Base-by-base conservation (phyloP, 2,888 invertebrate species). In the Ypsolopha scabrella region DNA sequence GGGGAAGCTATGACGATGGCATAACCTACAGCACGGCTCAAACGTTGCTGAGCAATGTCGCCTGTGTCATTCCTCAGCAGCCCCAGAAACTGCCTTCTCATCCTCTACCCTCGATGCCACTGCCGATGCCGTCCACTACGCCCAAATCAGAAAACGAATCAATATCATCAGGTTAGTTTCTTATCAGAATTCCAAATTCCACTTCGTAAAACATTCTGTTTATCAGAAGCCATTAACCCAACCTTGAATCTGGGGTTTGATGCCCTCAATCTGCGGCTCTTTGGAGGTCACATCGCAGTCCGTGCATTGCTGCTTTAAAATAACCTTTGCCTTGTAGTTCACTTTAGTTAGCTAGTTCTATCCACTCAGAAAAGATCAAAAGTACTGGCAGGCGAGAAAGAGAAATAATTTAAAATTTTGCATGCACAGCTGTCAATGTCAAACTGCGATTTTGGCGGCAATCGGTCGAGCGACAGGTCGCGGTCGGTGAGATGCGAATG, bases 1-100 rank as follows among this genome's bases (percentile, higher is more conserved):
- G 95, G 95, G 95, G 24, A 24, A 93, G 94, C 65, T 89, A 88
- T 67, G 90, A 90, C 60, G 90, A 90, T 62, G 77, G 73, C 44
- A 75, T 85, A 56, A 68, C 80, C 14, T 86, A 87, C 64, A 70
- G 75, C 62, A 73, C 82, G 58, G 68, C 82, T 50, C 88, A 73
- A 68, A 80, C 75, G 65, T 76, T 81, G 60, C 73, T 82, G 54
- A 72, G 69, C 67, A 83, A 67, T 70, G 80, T 87, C 51, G 88
- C 89, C 61, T 81, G 81, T 57, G 75, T 80, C 68, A 83, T 86
- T 58, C 88, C 86, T 71, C 87, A 83, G 57, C 87, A 72, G 54
- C 78, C 73, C 62, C 81, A 83, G 55, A 86, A 82, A 64, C 86
- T 80, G 49, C 85, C 85, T 47, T 80, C 88, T 53, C 88, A 88